Evolutionary conservation across 2,113 vertebrate genomes (phyloP).

Genomic region (Poecile atricapillus): DNA sequence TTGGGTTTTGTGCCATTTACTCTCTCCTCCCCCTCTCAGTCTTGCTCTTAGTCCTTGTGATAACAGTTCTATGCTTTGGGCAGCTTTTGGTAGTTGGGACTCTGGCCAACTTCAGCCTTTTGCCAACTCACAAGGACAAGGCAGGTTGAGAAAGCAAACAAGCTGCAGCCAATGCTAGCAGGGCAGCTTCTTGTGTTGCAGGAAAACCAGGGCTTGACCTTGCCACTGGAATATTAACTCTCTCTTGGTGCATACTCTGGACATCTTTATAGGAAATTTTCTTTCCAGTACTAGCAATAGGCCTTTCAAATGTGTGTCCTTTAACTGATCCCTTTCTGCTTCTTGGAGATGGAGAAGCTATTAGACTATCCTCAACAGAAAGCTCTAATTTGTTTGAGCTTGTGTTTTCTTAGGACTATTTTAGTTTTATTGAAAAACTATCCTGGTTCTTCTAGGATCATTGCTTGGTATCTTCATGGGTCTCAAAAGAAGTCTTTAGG

Average conservation of each 20-base stretch:
- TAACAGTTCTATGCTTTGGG: neutral
- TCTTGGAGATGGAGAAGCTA: neutral
- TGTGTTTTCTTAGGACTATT: neutral
- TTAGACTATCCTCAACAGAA: neutral
- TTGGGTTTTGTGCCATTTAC: neutral
- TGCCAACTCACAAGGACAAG: neutral
- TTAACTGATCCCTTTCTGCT: neutral
- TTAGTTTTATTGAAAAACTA: neutral
- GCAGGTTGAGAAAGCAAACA: constrained; percentile 30
- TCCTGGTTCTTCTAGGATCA: neutral
- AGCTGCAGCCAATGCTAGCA: neutral
- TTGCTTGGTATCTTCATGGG: neutral
- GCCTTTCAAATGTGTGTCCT: neutral
- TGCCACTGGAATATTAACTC: neutral
- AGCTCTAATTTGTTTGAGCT: neutral
- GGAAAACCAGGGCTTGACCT: neutral
- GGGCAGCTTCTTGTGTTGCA: neutral
- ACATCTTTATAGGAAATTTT: neutral
- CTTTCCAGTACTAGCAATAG: neutral
- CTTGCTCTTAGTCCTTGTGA: neutral
- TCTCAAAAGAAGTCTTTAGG: neutral
- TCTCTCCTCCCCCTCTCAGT: neutral
- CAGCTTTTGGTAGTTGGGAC: constrained; percentile 9
- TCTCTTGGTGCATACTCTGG: neutral
- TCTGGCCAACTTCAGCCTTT: neutral